Base-by-base conservation (phyloP, 2,797 vertebrate species). In the Tympanoctomys barrerae region DNA sequence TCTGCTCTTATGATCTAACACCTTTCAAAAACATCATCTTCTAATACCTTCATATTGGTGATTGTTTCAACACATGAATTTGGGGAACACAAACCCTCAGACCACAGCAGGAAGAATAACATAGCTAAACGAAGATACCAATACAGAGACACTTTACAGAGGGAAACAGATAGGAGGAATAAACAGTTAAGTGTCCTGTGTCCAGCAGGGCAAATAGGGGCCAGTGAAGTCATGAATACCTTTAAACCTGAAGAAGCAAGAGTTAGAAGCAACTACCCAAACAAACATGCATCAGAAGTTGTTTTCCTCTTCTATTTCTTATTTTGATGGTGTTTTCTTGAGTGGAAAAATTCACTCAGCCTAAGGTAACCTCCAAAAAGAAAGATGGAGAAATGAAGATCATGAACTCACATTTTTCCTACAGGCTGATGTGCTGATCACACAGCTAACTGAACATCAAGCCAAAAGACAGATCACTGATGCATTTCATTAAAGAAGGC, bases 351-450 rank as follows among this genome's bases (percentile, higher is more conserved):
- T 68, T 79, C 57, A 33, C 9, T 31, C 79, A 90, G 77, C 64
- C 52, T 87, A 31, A 33, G 61, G 52, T 28, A 90, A 84, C 64
- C 33, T 49, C 26, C n/a, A 88, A 49, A 39, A 77, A 88, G 28
- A 8, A 42, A 96, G 33, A 90, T 49, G 46, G 13, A 93, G 66
- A 94, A 88, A 94, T 71, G 46, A 93, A 92, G 46, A 54, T 31
- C 46, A 68, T 64, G 26, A 96, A 90, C 70, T 88, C 46, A 90
- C 66, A 71, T 31, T 94, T 22, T 21, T 82, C 62, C 52, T 81
- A 19, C 52, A 18, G 84, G 83, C 33, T 61, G 18, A 84, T 82
- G 61, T 81, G 42, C 70, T 86, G 36, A 80, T 79, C 8, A 18
- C 13, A 46, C 26, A 82, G 82, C 6, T 71, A 73, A 36, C 28